Base-by-base conservation (phyloP, 2,797 vertebrate genomes). In the Myripristis murdjan region DNA sequence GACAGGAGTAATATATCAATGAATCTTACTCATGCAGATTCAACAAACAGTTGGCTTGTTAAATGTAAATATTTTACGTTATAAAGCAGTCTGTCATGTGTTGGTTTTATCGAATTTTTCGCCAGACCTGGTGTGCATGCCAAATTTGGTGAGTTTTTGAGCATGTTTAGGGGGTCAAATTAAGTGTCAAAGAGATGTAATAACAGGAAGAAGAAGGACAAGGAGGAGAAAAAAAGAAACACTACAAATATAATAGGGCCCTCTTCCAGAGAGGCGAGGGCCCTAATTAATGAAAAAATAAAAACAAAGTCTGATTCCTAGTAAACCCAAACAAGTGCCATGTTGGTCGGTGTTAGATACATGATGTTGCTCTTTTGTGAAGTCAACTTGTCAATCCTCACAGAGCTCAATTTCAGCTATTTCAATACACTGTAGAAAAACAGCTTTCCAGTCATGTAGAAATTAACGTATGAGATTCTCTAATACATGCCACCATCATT, bases 291-390 rank as follows among this genome's bases (percentile, higher is more conserved):
- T n/a, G n/a, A n/a, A n/a, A n/a, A n/a, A n/a, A n/a, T n/a, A n/a
- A 12, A 2, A 8, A 14, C 39, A 39, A 22, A 33, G 16, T 16
- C 35, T 24, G 18, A 3, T 23, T 23, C 9, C 11, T 2, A 6
- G 22, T 41, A 9, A 33, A 46, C 15, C 8, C 20, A 9, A 35
- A 70, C 23, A 73, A 31, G 69, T 73, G 39, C 47, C 28, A 44
- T 35, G 23, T 23, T 41, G 16, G 24, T 28, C 43, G n/a, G 60
- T 56, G 54, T 51, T 57, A 20, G 56, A 52, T 62, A 73, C 69
- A 54, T 6, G 28, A 48, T 54, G n/a, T 2, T 39, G 1, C 46
- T 65, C 47, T 22, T 58, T 51, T 22, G 26, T 26, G 7, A 73
- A 64, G 12, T 18, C 9, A 44, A 56, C 11, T 15, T 14, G 26